These are phyloP conservation scores for Nothura maculosa DNA, from an alignment of 2,797 vertebrate genomes.

Conservation along the genomic window DNA sequence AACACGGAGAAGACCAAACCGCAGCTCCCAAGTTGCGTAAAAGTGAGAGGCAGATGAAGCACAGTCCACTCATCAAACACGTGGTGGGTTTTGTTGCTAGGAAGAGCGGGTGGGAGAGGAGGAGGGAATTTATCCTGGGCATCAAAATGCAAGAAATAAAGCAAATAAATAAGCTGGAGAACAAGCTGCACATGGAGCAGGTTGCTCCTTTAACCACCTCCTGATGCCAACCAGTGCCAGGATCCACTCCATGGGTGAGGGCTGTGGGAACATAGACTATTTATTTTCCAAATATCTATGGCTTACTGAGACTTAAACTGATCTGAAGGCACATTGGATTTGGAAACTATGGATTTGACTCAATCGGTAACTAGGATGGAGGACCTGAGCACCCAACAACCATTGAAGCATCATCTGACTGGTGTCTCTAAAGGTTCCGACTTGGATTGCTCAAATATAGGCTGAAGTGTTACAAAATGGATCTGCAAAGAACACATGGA, in stretches of 20 bases:
- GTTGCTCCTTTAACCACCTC: fast-evolving
- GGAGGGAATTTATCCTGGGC: neutral
- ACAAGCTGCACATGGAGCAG: neutral
- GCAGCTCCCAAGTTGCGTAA: neutral
- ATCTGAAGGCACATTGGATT: neutral
- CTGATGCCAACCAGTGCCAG: neutral
- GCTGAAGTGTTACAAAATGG: neutral
- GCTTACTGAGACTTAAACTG: neutral
- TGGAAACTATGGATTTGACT: neutral
- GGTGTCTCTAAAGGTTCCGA: neutral
- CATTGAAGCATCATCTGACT: neutral
- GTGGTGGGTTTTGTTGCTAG: fast-evolving
- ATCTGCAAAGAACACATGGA: neutral
- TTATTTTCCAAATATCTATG: neutral
- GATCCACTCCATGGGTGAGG: neutral
- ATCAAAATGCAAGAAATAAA: neutral
- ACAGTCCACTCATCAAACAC: neutral
- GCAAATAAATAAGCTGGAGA: neutral
- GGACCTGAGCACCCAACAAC: neutral
- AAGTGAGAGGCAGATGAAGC: neutral
- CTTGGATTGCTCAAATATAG: neutral
- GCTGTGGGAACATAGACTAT: fast-evolving
- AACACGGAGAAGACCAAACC: neutral
- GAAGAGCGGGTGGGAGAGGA: neutral
- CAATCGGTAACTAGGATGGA: neutral